Percentiles rank a stretch among this genome's conserved stretches.
Conservation (phyloP, 2,797 vertebrate species). For the Urosaurus nigricauda region DNA sequence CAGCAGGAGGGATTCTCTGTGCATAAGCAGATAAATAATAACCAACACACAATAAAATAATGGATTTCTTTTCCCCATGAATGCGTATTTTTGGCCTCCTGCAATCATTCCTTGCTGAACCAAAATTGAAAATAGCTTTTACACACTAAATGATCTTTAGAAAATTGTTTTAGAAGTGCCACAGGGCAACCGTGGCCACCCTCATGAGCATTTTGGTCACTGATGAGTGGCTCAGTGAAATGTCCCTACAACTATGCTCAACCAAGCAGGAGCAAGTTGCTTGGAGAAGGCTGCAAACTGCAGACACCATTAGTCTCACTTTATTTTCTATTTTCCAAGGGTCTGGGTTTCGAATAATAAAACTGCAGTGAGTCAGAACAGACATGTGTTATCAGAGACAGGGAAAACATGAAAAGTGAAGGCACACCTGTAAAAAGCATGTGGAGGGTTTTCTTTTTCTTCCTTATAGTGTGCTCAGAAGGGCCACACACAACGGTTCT, state of each 20-base stretch:
- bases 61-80: conserved; percentile 59
- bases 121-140: conserved; percentile 71
- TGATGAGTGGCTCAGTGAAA: conserved; percentile 58
- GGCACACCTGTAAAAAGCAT: not conserved
- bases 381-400: not conserved
- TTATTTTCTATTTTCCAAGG: conserved; percentile 49
- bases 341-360: conserved; percentile 49
- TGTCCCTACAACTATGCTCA: conserved; percentile 61
- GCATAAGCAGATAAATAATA: conserved; percentile 68
- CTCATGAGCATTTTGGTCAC: conserved; percentile 53
- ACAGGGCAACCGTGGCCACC: conserved; percentile 52
- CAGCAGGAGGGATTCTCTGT: conserved; percentile 48
- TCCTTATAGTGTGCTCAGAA: not conserved
- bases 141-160: conserved; percentile 62
- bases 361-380: conserved; percentile 46
- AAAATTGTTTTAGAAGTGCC: conserved; percentile 62
- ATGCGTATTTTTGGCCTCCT: conserved; percentile 44
- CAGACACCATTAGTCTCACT: conserved; percentile 48
- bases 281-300: conserved; percentile 41
- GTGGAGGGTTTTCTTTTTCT: not conserved
- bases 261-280: conserved; percentile 58
- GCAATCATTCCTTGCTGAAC: conserved; percentile 70
- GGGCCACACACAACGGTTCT: not conserved
- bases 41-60: conserved; percentile 55
- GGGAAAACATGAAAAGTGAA: not conserved